phyloP scores from a whole-genome alignment of 2,113 vertebrate genomes.

The Pterocles orientalis region DNA sequence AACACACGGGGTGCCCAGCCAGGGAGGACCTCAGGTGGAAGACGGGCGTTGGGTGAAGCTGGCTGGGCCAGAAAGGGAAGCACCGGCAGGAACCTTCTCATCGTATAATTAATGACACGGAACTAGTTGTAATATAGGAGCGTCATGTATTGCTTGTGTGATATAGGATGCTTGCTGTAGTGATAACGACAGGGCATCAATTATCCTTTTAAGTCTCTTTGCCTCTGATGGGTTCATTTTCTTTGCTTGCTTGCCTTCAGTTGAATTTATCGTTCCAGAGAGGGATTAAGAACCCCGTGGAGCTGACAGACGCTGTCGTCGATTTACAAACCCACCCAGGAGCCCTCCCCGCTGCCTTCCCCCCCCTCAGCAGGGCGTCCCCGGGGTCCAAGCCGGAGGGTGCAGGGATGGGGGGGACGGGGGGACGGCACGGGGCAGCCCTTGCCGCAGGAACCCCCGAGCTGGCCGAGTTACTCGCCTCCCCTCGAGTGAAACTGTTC shows the following conservation, averaged over 20 bases:
- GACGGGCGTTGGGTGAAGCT: neutral
- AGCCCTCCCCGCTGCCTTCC: neutral
- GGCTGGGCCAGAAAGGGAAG: no score
- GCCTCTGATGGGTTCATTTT: neutral
- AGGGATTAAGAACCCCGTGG: neutral
- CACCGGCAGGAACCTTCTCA: neutral
- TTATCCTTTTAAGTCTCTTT: neutral
- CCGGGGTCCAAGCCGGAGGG: rapidly evolving
- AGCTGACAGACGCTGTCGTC: rapidly evolving
- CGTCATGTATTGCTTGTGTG: neutral
- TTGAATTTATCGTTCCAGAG: neutral
- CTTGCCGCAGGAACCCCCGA: rapidly evolving
- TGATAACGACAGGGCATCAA: neutral
- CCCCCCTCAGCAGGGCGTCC: rapidly evolving
- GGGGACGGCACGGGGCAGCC: neutral
- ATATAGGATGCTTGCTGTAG: neutral
- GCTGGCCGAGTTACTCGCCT: rapidly evolving
- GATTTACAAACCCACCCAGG: neutral
- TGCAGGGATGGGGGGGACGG: neutral
- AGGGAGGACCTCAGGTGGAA: neutral
- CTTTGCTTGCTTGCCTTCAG: neutral
- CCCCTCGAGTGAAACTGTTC: no score
- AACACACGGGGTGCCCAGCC: no score
- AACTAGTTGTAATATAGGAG: neutral
- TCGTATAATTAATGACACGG: neutral